A percentile compares a stretch with the other conserved stretches of the same genome.
Conservation (phyloP, 2,113 vertebrate genomes). For the Anolis carolinensis region DNA sequence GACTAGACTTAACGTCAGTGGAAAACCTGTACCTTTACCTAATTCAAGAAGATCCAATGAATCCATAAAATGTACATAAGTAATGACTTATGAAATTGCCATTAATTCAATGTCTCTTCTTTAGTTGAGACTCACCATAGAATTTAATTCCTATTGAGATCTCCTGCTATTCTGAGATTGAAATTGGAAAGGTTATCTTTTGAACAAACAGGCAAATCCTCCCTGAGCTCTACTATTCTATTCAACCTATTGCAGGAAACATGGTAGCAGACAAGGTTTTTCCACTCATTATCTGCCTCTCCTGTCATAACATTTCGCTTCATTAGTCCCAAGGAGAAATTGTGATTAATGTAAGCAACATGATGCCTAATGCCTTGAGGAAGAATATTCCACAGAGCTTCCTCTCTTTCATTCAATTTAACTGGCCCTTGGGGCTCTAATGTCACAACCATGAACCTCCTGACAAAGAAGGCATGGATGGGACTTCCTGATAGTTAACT, state of each 20-base stretch:
- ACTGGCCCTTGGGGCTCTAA: background rate
- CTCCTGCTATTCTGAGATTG: too few relatives aligned
- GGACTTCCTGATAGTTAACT: conserved; percentile 41
- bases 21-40: too few relatives aligned
- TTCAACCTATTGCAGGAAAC: background rate
- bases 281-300: background rate
- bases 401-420: conserved; percentile 38
- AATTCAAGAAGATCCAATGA: too few relatives aligned
- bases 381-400: conserved; percentile 5
- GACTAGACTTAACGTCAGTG: too few relatives aligned
- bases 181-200: too few relatives aligned
- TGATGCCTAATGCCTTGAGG: background rate
- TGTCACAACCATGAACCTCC: conserved; percentile 37
- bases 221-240: background rate
- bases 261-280: too few relatives aligned
- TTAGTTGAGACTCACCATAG: too few relatives aligned
- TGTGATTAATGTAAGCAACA: background rate
- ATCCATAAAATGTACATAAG: too few relatives aligned
- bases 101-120: too few relatives aligned
- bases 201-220: too few relatives aligned
- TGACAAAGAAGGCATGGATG: conserved; percentile 28
- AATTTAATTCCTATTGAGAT: too few relatives aligned
- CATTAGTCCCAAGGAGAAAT: background rate
- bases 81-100: too few relatives aligned
- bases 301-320: background rate